Percentiles rank a stretch among this genome's conserved stretches.
Evolutionary conservation across 2,888 invertebrate species (phyloP).

Genomic region (Anagyrus pseudococci): DNA sequence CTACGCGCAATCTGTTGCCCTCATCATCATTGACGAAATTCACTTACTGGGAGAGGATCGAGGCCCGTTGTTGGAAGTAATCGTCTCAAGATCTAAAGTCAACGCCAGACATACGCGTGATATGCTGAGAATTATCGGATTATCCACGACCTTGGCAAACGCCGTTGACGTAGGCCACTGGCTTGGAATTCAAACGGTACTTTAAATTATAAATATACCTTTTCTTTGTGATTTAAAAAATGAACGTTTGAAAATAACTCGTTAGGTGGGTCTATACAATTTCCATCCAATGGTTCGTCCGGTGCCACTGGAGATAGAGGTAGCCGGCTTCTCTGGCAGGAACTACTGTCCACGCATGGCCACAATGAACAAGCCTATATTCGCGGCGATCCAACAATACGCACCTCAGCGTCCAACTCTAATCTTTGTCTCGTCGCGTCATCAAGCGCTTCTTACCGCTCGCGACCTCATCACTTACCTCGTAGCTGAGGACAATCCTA

Average conservation of each 20-base stretch:
- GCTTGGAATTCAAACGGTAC: constrained; percentile 78
- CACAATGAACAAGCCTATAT: constrained; percentile 98
- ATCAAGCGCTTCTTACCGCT: constrained; percentile 96
- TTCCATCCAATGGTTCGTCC: constrained; percentile 98
- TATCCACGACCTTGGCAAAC: constrained; percentile 98
- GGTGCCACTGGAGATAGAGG: constrained; percentile 93
- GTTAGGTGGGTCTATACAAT: constrained; percentile 90
- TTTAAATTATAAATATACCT: too few species aligned
- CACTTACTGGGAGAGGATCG: constrained; percentile 92
- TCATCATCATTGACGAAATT: constrained; percentile 98
- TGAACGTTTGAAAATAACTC: too few species aligned
- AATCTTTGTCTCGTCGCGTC: constrained; percentile 93
- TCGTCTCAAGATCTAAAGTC: constrained; percentile 96
- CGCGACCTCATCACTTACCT: constrained; percentile 91
- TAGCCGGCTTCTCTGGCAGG: constrained; percentile 94
- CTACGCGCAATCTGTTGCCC: constrained; percentile 89
- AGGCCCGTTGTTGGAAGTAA: constrained; percentile 93
- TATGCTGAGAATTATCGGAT: constrained; percentile 86
- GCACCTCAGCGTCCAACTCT: constrained; percentile 91
- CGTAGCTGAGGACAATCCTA: constrained; percentile 90
- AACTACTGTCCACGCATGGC: constrained; percentile 99
- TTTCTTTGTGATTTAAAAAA: too few species aligned
- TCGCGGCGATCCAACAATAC: constrained; percentile 92
- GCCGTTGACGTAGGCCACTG: constrained; percentile 96
- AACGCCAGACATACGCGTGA: constrained; percentile 88